Evolutionary conservation across 1,140 invertebrate species (phyloP).

Genomic region (Telenomus remus): DNA sequence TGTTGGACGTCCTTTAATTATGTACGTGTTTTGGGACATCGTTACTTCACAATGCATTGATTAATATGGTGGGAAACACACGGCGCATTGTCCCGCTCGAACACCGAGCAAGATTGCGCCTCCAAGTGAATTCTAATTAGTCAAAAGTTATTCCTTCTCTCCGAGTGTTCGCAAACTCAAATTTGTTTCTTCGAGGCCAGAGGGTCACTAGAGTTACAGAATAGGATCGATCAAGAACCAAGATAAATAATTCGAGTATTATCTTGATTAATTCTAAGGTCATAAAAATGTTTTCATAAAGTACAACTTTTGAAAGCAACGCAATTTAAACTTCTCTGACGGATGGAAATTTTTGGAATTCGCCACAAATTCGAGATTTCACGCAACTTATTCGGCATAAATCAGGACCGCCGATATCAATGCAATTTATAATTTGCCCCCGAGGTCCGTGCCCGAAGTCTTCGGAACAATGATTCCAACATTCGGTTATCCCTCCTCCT

Average conservation of each 20-base stretch:
- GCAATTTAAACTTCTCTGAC: too few relatives aligned
- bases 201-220: too few relatives aligned
- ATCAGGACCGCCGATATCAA: slow-evolving; percentile 29
- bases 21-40: slow-evolving; percentile 26
- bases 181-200: too few relatives aligned
- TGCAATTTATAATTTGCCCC: slow-evolving; percentile 35
- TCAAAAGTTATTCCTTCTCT: neutral
- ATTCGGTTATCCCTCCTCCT: slow-evolving; percentile 41
- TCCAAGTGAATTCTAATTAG: slow-evolving; percentile 25
- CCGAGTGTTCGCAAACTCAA: neutral
- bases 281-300: too few relatives aligned
- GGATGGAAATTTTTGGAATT: too few relatives aligned
- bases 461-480: slow-evolving; percentile 32
- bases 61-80: slow-evolving; percentile 29
- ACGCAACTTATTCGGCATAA: slow-evolving; percentile 21
- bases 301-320: too few relatives aligned
- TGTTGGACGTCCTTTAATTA: slow-evolving; percentile 30
- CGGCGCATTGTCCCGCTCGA: slow-evolving; percentile 3
- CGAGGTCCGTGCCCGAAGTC: slow-evolving; percentile 10
- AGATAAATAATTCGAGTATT: too few relatives aligned
- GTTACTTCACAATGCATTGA: slow-evolving; percentile 34
- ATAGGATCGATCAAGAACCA: too few relatives aligned
- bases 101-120: neutral
- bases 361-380: neutral
- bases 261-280: too few relatives aligned